Percentiles rank a stretch among this genome's conserved stretches.
phyloP scores from a whole-genome alignment of 2,888 invertebrate species.

The Caenorhabditis parvicauda region DNA sequence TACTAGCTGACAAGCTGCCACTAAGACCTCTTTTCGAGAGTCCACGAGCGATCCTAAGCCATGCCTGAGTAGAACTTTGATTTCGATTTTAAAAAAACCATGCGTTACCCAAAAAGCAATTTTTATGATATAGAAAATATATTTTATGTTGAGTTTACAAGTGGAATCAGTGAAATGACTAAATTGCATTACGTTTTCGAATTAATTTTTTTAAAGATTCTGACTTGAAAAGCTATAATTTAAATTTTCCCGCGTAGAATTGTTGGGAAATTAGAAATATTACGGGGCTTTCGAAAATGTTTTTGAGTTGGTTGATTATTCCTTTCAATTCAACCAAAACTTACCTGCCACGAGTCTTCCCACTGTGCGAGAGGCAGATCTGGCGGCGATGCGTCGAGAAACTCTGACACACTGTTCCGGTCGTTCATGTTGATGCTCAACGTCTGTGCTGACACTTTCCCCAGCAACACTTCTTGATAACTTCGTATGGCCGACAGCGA shows the following conservation, averaged over 20 bases:
- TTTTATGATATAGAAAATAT: too few relatives aligned
- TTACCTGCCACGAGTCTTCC: constrained; percentile 55
- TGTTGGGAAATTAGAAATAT: too few relatives aligned
- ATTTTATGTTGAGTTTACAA: too few relatives aligned
- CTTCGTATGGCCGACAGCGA: constrained; percentile 92
- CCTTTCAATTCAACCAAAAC: background rate
- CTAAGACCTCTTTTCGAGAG: constrained; percentile 23
- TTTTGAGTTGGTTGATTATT: too few relatives aligned
- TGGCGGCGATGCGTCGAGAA: constrained; percentile 26
- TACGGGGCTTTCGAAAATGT: too few relatives aligned
- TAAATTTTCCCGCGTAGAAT: too few relatives aligned
- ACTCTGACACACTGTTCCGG: constrained; percentile 15
- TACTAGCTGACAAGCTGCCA: too few relatives aligned
- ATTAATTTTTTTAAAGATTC: too few relatives aligned
- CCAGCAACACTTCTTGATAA: constrained; percentile 76
- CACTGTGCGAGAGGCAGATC: constrained; percentile 51
- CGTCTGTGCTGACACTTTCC: constrained; percentile 40
- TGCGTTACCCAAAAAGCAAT: too few relatives aligned
- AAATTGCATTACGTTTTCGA: too few relatives aligned
- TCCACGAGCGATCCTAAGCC: constrained; percentile 34
- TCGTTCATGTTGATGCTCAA: constrained; percentile 44
- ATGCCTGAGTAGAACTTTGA: constrained; percentile 12
- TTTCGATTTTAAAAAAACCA: background rate
- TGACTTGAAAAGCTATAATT: too few relatives aligned
- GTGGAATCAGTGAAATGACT: too few relatives aligned